Base-by-base conservation (phyloP, 2,797 vertebrate species). In the Pteropus rufus region DNA sequence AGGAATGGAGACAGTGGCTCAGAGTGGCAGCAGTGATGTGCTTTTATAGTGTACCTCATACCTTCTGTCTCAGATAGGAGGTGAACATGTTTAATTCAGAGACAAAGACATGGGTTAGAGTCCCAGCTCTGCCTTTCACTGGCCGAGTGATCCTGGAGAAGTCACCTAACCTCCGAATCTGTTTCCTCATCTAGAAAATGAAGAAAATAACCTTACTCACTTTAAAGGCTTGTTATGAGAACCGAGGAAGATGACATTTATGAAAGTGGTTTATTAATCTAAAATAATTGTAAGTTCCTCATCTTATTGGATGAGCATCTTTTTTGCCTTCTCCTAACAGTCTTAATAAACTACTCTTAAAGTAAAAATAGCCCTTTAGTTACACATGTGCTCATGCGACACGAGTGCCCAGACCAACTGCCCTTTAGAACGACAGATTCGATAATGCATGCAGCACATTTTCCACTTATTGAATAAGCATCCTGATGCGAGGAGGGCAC, bases 381-480 rank as follows among this genome's bases (percentile, higher is more conserved):
- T 56, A 54, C 70, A 29, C 49, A 15, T 46, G 52, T 7, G 34
- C 44, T 72, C 62, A 21, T 7, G 65, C 93, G 92, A 79, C 70
- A 41, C 29, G 49, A 62, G 41, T 39, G 19, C 54, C 76, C 73
- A 54, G 93, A 58, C 75, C 89, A 62, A 52, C 70, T 92, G 80
- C 89, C 81, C 91, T 80, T 95, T 93, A 44, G 88, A 62, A 65
- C 0, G n/a, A 67, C 36, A 86, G 95, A 80, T 93, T 97, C 95
- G 92, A 97, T 96, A 67, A 91, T 46, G 91, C 56, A 29, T 15
- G 62, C 5, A 12, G 65, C 87, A 91, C 52, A 88, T 90, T 93
- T 96, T 72, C 83, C 69, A 65, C 62, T 92, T 79, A 11, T 4
- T 69, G 86, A 83, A 82, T 90, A 86, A 90, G 73, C 93, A 34